Evolutionary conservation across 1,140 invertebrate species (phyloP).

Genomic region (Hyphantria cunea): DNA sequence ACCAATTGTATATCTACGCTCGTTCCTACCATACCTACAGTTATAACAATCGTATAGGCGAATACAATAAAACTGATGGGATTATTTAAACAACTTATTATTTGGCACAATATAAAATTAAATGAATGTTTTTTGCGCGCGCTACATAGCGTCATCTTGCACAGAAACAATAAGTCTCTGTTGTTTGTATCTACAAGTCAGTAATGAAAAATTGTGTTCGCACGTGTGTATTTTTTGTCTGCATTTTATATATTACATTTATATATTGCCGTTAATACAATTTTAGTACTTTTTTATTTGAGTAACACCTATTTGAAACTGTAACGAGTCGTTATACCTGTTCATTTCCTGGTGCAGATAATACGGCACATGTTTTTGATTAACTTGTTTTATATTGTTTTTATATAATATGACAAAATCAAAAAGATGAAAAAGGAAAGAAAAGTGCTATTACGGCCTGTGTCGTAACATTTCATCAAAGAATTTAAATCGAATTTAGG

Average conservation of each 20-base stretch:
- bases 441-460: too few relatives aligned
- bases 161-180: slow-evolving; percentile 6
- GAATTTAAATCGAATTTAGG: too few relatives aligned
- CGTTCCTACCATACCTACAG: neutral
- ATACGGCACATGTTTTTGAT: too few relatives aligned
- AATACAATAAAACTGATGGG: slow-evolving; percentile 15
- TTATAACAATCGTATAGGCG: slow-evolving; percentile 8
- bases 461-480: too few relatives aligned
- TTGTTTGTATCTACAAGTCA: neutral
- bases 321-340: too few relatives aligned
- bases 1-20: slow-evolving; percentile 8
- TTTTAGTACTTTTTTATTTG: neutral
- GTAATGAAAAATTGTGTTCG: neutral
- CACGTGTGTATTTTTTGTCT: neutral
- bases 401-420: too few relatives aligned
- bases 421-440: too few relatives aligned
- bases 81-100: slow-evolving; percentile 31
- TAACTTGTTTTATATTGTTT: too few relatives aligned
- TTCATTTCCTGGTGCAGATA: too few relatives aligned
- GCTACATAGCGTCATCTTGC: neutral
- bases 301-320: neutral
- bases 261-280: too few relatives aligned
- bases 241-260: neutral
- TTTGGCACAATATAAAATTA: slow-evolving; percentile 22
- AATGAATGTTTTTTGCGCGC: slow-evolving; percentile 16